Conservation (phyloP, 2,888 invertebrate species). For the Apodemia zela region DNA sequence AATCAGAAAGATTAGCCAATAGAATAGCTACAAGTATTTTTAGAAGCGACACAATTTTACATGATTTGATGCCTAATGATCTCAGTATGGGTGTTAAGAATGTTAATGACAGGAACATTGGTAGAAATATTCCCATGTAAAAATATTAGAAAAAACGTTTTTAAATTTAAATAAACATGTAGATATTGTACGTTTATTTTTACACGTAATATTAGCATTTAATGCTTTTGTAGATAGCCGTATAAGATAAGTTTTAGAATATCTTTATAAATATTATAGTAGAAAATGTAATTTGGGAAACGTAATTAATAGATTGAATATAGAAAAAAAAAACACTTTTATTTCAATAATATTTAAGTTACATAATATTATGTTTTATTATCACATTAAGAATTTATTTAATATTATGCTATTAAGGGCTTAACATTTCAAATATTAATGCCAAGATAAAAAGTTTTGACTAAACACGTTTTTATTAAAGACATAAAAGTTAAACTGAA, state of each 20-base stretch:
- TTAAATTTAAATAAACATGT: constrained; percentile 17
- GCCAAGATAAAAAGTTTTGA: background rate
- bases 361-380: constrained; percentile 9
- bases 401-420: background rate
- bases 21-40: constrained; percentile 71
- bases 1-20: constrained; percentile 64
- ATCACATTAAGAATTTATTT: background rate
- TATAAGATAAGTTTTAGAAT: constrained; percentile 23
- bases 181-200: constrained; percentile 30
- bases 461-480: too few species aligned
- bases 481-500: too few species aligned
- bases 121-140: constrained; percentile 55
- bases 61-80: constrained; percentile 73
- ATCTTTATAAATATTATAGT: constrained; percentile 1
- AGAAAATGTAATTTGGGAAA: constrained; percentile 15
- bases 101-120: constrained; percentile 46
- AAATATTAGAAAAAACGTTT: constrained; percentile 15
- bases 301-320: constrained; percentile 14
- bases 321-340: constrained; percentile 13
- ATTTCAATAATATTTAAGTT: background rate
- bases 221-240: constrained; percentile 34
- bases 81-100: constrained; percentile 64
- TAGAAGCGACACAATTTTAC: constrained; percentile 64
- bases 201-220: constrained; percentile 26
- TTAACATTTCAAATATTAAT: background rate